Evolutionary conservation across 2,797 vertebrate species (phyloP), one percentile per base, ranked within the genome.

Genomic region (Sciurus vulgaris): DNA sequence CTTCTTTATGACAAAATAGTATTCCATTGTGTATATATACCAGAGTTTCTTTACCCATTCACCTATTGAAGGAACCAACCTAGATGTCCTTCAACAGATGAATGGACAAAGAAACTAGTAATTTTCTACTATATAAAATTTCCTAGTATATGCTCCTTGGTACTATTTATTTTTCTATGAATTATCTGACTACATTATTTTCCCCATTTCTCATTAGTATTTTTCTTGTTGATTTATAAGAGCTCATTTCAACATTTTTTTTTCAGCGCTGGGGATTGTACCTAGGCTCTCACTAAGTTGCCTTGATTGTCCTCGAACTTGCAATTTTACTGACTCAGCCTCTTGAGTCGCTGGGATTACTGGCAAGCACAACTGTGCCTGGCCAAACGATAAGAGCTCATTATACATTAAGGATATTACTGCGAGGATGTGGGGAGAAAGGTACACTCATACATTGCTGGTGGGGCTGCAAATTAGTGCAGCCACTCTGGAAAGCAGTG

Each of bases 151-250:
- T 81, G 14, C 28, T 86, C 41, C 30, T 96, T 69, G 6, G 38
- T 78, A 51, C 2, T 81, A 5, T 85, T 81, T 26, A 22, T 94
- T 65, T 93, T 73, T 35, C 77, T 90, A 56, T 69, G 20, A 92
- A 69, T 86, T 73, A 74, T 65, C 59, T 93, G 72, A 87, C 49
- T 72, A 33, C 35, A 59, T 35, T 83, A 51, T 84, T 72, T 96
- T 8, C 12, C 24, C 28, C 1, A 49, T 83, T 93, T 96, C 67
- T 90, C 47, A 8, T 78, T 70, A 67, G 51, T 18, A 49, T 86
- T 93, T 90, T 92, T 76, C 84, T 28, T 92, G 11, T 30, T 74
- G 44, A 88, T 61, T 38, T 89, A 73, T 72, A 81, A 94, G 82
- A 35, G 22, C 20, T 94, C 17, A 6, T 15, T 56, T 67, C 65